These are phyloP conservation scores for Ictidomys tridecemlineatus DNA, from an alignment of 2,113 vertebrate genomes.

Conservation along the genomic window DNA sequence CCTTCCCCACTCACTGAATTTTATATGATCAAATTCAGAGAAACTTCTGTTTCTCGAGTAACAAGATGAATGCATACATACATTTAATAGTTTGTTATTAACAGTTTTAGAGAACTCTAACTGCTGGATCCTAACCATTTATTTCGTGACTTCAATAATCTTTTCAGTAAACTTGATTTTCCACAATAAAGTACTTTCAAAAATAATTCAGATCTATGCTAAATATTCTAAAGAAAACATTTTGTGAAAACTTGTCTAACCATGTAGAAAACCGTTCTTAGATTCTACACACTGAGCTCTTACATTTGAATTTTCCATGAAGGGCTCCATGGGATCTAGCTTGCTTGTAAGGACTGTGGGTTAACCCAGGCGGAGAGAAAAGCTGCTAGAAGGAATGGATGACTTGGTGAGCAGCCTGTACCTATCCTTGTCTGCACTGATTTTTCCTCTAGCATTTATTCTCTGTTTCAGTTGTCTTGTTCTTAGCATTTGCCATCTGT, in stretches of 20 bases:
- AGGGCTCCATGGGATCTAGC: not conserved
- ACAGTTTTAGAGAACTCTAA: not conserved
- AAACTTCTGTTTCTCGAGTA: not conserved
- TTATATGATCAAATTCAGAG: slow-evolving; percentile 22
- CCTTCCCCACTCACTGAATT: not conserved
- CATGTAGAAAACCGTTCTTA: not conserved
- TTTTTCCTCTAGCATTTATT: not conserved
- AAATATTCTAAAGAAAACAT: not conserved
- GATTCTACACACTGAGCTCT: not conserved
- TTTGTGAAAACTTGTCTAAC: not conserved
- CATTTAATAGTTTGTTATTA: not conserved
- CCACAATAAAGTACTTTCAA: not conserved
- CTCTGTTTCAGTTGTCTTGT: slow-evolving; percentile 85
- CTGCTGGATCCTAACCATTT: not conserved
- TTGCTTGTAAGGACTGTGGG: not conserved
- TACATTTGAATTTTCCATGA: not conserved
- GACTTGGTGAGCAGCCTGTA: not conserved
- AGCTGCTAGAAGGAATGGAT: not conserved
- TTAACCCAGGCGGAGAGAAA: not conserved
- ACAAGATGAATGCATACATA: not conserved
- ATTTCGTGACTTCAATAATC: not conserved
- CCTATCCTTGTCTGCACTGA: not conserved
- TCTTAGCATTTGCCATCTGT: slow-evolving; percentile 89
- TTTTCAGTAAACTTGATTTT: not conserved
- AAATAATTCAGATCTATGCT: not conserved